Percentiles rank a stretch among this genome's conserved stretches.
Evolutionary conservation across 2,113 vertebrate genomes (phyloP).

Genomic region (Setophaga coronata): DNA sequence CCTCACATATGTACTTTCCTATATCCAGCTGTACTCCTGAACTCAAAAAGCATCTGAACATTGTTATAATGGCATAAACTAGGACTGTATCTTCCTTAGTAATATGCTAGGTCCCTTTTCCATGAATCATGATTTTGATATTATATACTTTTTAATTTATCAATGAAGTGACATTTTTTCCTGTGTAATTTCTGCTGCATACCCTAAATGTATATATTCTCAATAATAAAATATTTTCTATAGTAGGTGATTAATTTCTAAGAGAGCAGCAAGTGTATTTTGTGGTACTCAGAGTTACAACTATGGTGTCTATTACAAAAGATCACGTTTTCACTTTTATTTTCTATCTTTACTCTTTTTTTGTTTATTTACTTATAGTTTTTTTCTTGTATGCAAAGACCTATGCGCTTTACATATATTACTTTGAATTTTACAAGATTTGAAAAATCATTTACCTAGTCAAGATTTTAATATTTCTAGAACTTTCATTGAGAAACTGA

Average conservation of each 20-base stretch:
- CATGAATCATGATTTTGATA: neutral
- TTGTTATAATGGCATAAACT: neutral
- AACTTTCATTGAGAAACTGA: neutral
- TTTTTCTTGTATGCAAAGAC: neutral
- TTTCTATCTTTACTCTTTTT: neutral
- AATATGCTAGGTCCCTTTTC: neutral
- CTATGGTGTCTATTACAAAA: neutral
- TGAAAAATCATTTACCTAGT: neutral
- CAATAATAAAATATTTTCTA: neutral
- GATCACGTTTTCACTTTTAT: neutral
- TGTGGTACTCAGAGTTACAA: neutral
- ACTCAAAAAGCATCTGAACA: neutral
- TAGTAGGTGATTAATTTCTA: neutral
- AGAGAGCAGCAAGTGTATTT: neutral
- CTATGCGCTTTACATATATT: neutral
- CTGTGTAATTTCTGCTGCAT: neutral
- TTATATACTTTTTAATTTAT: neutral
- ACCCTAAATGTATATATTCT: neutral
- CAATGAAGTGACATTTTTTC: neutral
- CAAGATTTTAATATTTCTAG: neutral
- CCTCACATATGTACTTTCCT: neutral
- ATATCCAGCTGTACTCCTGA: neutral
- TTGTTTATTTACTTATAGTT: neutral
- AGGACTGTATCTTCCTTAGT: neutral
- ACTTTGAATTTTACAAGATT: neutral